Percentiles rank a stretch among this genome's conserved stretches.
phyloP scores from a whole-genome alignment of 2,888 invertebrate species.

The Drosophila parthenogenetica region DNA sequence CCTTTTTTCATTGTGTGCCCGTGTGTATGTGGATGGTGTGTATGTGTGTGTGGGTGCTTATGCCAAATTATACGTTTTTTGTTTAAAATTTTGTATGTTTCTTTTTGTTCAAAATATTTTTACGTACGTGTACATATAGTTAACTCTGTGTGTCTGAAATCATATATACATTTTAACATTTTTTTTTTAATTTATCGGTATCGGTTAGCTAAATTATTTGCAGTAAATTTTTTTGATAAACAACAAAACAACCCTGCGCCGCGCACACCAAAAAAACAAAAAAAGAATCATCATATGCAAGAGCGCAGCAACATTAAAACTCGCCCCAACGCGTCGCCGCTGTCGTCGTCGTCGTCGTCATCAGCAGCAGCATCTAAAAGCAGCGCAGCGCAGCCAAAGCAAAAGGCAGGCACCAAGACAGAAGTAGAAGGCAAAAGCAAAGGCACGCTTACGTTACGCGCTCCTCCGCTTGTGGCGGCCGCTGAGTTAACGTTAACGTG shows the following conservation, averaged over 20 bases:
- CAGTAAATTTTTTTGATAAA: conserved; percentile 56
- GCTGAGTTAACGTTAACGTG: conserved; percentile 50
- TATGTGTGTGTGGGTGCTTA: conserved; percentile 27
- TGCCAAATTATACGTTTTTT: conserved; percentile 21
- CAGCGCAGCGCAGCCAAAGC: conserved; percentile 31
- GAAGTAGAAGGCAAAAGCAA: conserved; percentile 44
- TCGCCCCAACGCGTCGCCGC: conserved; percentile 59
- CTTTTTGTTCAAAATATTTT: conserved; percentile 1
- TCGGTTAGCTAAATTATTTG: conserved; percentile 49
- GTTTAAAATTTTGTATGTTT: conserved; percentile 7
- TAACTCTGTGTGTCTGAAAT: conserved; percentile 38
- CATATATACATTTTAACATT: conserved; percentile 20
- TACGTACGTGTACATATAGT: conserved; percentile 6
- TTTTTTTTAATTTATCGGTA: conserved; percentile 52
- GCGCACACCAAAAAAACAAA: conserved; percentile 20
- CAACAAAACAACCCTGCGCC: conserved; percentile 61
- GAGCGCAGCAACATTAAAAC: conserved; percentile 62
- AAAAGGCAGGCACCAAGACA: conserved; percentile 26
- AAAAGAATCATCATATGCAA: conserved; percentile 54
- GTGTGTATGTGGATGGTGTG: conserved; percentile 6
- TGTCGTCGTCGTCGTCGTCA: conserved; percentile 43
- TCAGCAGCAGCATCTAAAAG: conserved; percentile 36
- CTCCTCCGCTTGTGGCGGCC: conserved; percentile 40
- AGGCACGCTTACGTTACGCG: conserved; percentile 63
- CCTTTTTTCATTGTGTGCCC: conserved; percentile 9